Percentiles rank a stretch among this genome's conserved stretches.
Evolutionary conservation across 2,113 vertebrate species (phyloP).

Genomic region (Junco hyemalis): DNA sequence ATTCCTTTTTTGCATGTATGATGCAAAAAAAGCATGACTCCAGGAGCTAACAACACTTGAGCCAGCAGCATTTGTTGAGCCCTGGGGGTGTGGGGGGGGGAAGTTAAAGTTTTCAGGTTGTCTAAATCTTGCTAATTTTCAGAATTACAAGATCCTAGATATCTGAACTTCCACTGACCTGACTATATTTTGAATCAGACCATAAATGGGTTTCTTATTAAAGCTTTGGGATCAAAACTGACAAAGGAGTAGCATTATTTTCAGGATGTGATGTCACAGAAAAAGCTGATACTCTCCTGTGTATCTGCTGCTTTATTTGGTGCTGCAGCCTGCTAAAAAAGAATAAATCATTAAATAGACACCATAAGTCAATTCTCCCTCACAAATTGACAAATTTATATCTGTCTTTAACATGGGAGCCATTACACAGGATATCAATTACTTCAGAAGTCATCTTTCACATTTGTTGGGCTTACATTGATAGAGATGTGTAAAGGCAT

Average conservation of each 20-base stretch:
- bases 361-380: slow-evolving; percentile 51
- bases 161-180: neutral
- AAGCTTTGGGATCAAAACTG: neutral
- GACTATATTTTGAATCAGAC: neutral
- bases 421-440: slow-evolving; percentile 62
- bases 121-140: neutral
- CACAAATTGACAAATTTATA: slow-evolving; percentile 66
- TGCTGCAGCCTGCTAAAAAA: slow-evolving; percentile 52
- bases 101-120: neutral
- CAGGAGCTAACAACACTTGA: neutral
- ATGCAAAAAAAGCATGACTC: neutral
- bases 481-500: slow-evolving; percentile 36
- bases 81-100: rapidly evolving
- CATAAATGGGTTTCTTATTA: neutral
- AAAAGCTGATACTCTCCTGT: neutral
- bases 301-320: neutral
- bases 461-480: slow-evolving; percentile 26
- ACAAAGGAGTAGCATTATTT: neutral
- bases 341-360: slow-evolving; percentile 54
- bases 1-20: neutral
- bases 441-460: slow-evolving; percentile 58
- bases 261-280: neutral
- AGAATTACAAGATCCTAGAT: neutral
- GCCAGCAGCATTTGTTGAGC: neutral
- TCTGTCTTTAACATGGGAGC: slow-evolving; percentile 47